A percentile compares a stretch with the other conserved stretches of the same genome.
These are phyloP conservation scores for Camelus bactrianus DNA, from an alignment of 2,113 vertebrate species.

Conservation along the genomic window DNA sequence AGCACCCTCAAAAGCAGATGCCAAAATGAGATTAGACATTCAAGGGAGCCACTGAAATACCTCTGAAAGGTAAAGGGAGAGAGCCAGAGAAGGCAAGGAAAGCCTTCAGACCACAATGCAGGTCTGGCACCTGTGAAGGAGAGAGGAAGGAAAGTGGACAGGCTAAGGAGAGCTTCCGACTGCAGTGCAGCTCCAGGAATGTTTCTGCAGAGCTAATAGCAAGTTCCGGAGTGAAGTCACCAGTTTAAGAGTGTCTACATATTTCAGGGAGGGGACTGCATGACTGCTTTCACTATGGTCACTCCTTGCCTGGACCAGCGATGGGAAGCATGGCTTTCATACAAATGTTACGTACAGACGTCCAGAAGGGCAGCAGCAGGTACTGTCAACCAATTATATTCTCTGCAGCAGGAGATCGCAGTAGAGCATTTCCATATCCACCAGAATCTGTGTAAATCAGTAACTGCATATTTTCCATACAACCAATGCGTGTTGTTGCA, in stretches of 20 bases:
- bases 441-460: not conserved
- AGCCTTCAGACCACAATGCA: not conserved
- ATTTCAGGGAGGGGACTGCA: not conserved
- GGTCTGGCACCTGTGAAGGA: not conserved
- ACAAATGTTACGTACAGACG: not conserved
- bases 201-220: not conserved
- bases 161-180: not conserved
- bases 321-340: not conserved
- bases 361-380: not conserved
- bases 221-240: not conserved
- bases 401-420: not conserved
- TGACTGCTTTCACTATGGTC: not conserved
- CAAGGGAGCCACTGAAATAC: not conserved
- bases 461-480: not conserved
- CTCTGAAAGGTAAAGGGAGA: not conserved
- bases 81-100: not conserved
- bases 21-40: not conserved
- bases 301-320: not conserved
- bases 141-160: not conserved
- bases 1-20: slow-evolving; percentile 17
- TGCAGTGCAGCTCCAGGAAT: not conserved
- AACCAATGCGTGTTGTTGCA: not conserved
- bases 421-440: not conserved
- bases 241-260: not conserved
- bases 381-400: not conserved